Evolutionary conservation across 2,888 invertebrate genomes (phyloP), one percentile per base, ranked within the genome.

Genomic region (Dolichopus griseipennis): DNA sequence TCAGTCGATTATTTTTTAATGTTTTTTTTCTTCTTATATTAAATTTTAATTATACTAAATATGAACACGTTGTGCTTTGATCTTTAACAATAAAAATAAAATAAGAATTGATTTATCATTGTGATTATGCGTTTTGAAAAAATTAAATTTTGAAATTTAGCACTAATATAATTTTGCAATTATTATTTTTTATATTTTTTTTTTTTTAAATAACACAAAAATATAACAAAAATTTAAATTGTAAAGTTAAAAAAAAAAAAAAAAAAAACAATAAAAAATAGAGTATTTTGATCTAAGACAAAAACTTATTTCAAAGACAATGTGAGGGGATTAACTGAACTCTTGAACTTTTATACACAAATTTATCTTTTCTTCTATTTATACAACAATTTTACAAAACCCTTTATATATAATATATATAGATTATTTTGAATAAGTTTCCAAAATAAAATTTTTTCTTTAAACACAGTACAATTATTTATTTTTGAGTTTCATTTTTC

Each of bases 41-140:
- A 52, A 34, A 52, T 52, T 52, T 52, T 52, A 52, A 52, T 52
- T 52, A 52, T 52, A 15, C 52, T 52, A 52, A 41, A 52, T 52
- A 52, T 52, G 52, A 52, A 52, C 52, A 52, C 52, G 15, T 52
- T 52, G 52, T 52, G 52, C 52, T 52, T 52, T 52, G 52, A 52
- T 52, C 52, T 52, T 52, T 52, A 52, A 52, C 52, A 52, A 52
- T 52, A 52, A 52, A 52, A 52, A 52, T 52, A 18, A 52, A 52
- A 52, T 18, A 18, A 41, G 41, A 41, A 41, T 41, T 41, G 41
- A 41, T 41, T 41, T 41, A 41, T 41, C 41, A 41, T 41, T 41
- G 41, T 52, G 52, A 52, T 52, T 52, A 52, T 18, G 52, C 52
- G 18, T 52, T 41, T 6, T 18, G 52, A 52, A 52, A 52, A 52